Evolutionary conservation across 2,113 vertebrate species (phyloP).

Genomic region (Synchiropus splendidus): DNA sequence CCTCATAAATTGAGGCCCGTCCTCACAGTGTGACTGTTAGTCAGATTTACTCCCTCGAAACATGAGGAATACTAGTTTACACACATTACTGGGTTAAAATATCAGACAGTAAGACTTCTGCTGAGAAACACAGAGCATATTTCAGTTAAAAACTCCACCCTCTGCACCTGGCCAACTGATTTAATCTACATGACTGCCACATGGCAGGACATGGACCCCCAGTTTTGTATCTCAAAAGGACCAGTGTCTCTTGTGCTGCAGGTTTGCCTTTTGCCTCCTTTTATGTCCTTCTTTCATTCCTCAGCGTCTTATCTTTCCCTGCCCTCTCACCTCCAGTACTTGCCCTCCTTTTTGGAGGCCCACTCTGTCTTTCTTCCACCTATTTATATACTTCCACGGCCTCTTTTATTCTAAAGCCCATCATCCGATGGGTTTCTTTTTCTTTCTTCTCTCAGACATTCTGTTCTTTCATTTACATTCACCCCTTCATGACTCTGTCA

Average conservation of each 20-base stretch:
- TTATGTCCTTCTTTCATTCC: slow-evolving; percentile 21
- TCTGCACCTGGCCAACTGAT: slow-evolving; percentile 20
- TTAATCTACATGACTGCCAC: slow-evolving; percentile 45
- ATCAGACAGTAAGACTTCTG: too few relatives aligned
- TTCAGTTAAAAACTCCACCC: too few relatives aligned
- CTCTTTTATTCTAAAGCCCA: slow-evolving; percentile 19
- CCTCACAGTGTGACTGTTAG: too few relatives aligned
- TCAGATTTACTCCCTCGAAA: too few relatives aligned
- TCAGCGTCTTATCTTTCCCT: slow-evolving; percentile 16
- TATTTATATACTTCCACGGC: slow-evolving; percentile 25
- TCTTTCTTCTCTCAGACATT: slow-evolving; percentile 1
- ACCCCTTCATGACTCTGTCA: slow-evolving; percentile 11
- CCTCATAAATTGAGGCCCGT: too few relatives aligned
- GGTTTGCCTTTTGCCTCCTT: slow-evolving; percentile 23
- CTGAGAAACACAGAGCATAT: too few relatives aligned
- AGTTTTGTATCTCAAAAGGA: too few relatives aligned
- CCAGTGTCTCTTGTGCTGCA: slow-evolving; percentile 36
- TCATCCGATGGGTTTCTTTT: too few relatives aligned
- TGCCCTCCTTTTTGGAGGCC: slow-evolving; percentile 12
- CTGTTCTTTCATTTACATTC: slow-evolving; percentile 7
- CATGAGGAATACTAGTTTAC: too few relatives aligned
- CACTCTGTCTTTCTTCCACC: slow-evolving; percentile 3
- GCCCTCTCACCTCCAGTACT: slow-evolving; percentile 14
- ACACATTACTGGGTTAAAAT: too few relatives aligned
- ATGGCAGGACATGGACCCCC: slow-evolving; percentile 47